Base-by-base conservation (phyloP, 2,888 invertebrate genomes). In the Lissonota sp. region DNA sequence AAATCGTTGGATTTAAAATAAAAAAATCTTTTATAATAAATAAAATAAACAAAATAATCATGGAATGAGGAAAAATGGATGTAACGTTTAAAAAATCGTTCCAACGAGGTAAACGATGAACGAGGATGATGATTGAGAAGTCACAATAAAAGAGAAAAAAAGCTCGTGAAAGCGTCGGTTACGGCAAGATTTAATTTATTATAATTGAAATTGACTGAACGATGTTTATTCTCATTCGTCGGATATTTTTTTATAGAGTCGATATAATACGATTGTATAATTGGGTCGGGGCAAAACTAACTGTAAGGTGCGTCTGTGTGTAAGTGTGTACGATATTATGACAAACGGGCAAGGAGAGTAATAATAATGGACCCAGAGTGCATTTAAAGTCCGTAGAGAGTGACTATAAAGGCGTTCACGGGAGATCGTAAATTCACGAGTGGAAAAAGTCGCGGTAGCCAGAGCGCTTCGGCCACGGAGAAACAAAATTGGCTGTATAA, bases 141-240 rank as follows among this genome's bases (percentile, higher is more conserved):
- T 6, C 42, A 37, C 37, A 37, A 10, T 26, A 37, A 42, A 14
- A 12, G 42, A 16, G 7, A 40, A 40, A 26, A 42, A 60, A 16
- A 42, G 10, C 14, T 44, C 26, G 16, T 5, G 60, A n/a, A 40
- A 26, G 10, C 6, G 4, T 8, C 40, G 60, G 14, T 42, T 14
- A 60, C 42, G 8, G 14, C 12, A 1, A 10, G 46, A 26, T 46
- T 49, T 16, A 46, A 63, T 63, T 63, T 63, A 63, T 63, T n/a
- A 49, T 49, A 8, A 49, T 63, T 16, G 46, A 63, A 63, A 49
- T 63, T 63, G 16, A n/a, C 10, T n/a, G 63, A 8, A 10, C n/a
- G 42, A 14, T 44, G 44, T 44, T 39, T 16, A 42, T 46, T 42
- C 12, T 26, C 26, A 12, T 5, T 46, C 5, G 10, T 26, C 26